These are phyloP conservation scores for Archocentrus centrarchus DNA, from an alignment of 2,113 vertebrate genomes.

Conservation along the genomic window DNA sequence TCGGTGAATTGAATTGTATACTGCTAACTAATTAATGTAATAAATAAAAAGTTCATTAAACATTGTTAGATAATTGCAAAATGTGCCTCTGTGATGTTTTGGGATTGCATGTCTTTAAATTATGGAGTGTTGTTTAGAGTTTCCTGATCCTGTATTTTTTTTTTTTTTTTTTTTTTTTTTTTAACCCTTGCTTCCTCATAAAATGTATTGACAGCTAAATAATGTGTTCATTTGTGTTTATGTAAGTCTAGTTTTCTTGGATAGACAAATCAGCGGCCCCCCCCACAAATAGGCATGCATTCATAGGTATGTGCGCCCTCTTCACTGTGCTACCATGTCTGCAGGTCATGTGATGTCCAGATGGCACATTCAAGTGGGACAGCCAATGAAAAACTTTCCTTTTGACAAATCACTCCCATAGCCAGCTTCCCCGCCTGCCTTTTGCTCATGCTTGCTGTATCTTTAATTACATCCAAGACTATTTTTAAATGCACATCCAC, in stretches of 20 bases:
- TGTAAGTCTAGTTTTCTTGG: background rate
- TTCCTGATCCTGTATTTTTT: background rate
- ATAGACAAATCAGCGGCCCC: background rate
- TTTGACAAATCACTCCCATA: conserved; percentile 30
- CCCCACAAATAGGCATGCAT: background rate
- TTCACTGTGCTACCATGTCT: conserved; percentile 27
- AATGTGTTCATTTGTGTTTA: background rate
- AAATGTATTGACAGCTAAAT: background rate
- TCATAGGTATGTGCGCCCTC: background rate
- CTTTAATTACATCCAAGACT: conserved; percentile 66
- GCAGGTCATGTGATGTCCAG: conserved; percentile 64
- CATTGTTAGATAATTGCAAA: conserved; percentile 78
- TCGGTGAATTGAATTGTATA: conserved; percentile 86
- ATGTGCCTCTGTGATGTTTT: conserved; percentile 56
- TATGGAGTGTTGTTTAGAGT: conserved; percentile 9
- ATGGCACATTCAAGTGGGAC: conserved; percentile 40
- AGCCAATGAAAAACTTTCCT: conserved; percentile 59
- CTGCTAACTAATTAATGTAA: conserved; percentile 84
- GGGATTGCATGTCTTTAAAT: conserved; percentile 11
- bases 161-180: background rate
- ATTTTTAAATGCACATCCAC: conserved; percentile 64
- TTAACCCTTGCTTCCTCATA: conserved; percentile 10
- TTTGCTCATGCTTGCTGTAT: conserved; percentile 37
- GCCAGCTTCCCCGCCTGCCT: background rate
- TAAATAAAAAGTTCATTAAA: conserved; percentile 82